phyloP scores from a whole-genome alignment of 2,888 invertebrate genomes.

The Diaperis boleti region DNA sequence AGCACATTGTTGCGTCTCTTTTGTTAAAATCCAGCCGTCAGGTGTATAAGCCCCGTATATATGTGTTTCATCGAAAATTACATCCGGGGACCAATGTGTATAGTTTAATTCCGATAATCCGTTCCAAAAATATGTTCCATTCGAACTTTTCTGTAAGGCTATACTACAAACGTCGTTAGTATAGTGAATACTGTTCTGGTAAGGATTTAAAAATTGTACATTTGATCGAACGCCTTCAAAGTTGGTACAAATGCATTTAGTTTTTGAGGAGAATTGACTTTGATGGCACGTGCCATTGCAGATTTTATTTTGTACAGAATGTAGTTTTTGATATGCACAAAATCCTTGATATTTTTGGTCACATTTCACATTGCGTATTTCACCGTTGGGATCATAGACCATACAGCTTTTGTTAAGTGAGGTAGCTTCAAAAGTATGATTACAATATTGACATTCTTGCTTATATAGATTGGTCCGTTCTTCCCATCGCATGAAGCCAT shows the following conservation, averaged over 20 bases:
- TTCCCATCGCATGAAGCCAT: not conserved
- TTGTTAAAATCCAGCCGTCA: not conserved
- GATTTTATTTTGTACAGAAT: not conserved
- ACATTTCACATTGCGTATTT: not conserved
- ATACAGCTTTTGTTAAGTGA: not conserved
- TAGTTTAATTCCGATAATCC: not conserved
- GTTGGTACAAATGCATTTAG: conserved; percentile 52
- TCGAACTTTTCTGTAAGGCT: not conserved
- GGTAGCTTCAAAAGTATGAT: not conserved
- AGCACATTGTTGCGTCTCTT: too few species aligned
- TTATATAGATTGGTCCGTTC: not conserved
- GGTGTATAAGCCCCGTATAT: not conserved
- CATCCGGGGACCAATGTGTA: conserved; percentile 7
- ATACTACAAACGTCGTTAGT: not conserved
- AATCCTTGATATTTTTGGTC: not conserved
- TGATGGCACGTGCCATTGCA: not conserved
- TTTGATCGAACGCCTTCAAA: not conserved
- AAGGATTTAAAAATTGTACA: conserved; percentile 2
- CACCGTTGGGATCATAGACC: not conserved
- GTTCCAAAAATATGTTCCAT: not conserved
- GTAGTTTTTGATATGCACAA: not conserved
- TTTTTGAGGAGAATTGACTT: conserved; percentile 47
- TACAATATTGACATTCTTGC: not conserved
- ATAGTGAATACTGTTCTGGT: not conserved
- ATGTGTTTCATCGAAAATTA: not conserved